phyloP scores from a whole-genome alignment of 2,888 invertebrate genomes.

The Drosophila subquinaria region DNA sequence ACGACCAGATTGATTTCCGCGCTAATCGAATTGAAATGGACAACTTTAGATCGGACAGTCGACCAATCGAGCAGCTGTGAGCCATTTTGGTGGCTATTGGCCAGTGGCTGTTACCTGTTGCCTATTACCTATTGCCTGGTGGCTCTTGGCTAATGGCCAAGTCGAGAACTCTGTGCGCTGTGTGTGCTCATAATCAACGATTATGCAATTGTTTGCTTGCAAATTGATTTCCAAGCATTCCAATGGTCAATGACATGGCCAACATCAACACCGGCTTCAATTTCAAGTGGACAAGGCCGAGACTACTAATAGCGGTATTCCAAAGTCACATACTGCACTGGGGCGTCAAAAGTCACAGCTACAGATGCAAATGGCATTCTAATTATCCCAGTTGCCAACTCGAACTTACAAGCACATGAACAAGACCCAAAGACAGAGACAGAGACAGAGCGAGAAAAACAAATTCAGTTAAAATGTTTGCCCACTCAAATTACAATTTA shows the following conservation, averaged over 20 bases:
- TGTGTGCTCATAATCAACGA: slow-evolving; percentile 55
- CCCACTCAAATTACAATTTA: slow-evolving; percentile 80
- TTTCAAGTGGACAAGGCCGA: slow-evolving; percentile 38
- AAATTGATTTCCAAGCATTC: slow-evolving; percentile 65
- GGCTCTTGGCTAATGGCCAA: slow-evolving; percentile 10
- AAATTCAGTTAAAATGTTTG: slow-evolving; percentile 72
- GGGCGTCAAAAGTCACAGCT: slow-evolving; percentile 70
- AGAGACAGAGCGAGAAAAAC: slow-evolving; percentile 15
- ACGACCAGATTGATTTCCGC: slow-evolving; percentile 68
- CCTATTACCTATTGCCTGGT: background rate
- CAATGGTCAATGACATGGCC: slow-evolving; percentile 59
- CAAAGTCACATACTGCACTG: slow-evolving; percentile 46
- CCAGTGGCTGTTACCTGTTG: background rate
- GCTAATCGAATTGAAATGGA: slow-evolving; percentile 72
- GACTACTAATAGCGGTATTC: slow-evolving; percentile 50
- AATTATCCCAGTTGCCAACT: slow-evolving; percentile 59
- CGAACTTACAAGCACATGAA: slow-evolving; percentile 46
- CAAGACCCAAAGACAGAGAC: slow-evolving; percentile 1
- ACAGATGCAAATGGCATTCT: slow-evolving; percentile 55
- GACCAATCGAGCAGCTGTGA: slow-evolving; percentile 32
- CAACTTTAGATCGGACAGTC: slow-evolving; percentile 31
- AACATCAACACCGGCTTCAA: slow-evolving; percentile 24
- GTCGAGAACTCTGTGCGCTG: slow-evolving; percentile 20
- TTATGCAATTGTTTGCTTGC: slow-evolving; percentile 65
- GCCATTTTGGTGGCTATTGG: slow-evolving; percentile 23